These are phyloP conservation scores for Thinocorus orbignyianus DNA, from an alignment of 2,113 vertebrate genomes.

Conservation along the genomic window DNA sequence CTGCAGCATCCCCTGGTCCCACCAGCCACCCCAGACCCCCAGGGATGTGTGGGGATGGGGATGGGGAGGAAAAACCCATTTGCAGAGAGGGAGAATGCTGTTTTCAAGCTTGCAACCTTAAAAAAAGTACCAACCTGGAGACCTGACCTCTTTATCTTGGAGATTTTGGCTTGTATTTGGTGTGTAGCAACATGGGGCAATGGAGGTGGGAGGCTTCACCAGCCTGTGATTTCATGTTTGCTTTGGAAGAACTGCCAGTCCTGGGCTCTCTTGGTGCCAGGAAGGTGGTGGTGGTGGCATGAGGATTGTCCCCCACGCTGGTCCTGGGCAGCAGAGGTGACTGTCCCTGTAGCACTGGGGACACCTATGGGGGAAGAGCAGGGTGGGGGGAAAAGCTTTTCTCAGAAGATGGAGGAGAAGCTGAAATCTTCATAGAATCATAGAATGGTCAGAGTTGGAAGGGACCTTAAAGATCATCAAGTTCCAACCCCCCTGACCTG, in stretches of 20 bases:
- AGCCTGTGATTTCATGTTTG: accelerated
- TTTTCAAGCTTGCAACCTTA: neutral
- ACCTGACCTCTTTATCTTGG: accelerated
- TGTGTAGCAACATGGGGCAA: accelerated
- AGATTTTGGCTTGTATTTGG: neutral
- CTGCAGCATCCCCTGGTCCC: neutral
- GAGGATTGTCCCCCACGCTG: neutral
- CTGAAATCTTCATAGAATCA: neutral
- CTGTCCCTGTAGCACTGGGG: neutral
- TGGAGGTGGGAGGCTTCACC: neutral
- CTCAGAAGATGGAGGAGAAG: neutral
- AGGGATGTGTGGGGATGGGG: neutral
- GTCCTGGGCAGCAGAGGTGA: neutral
- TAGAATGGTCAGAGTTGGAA: too few species aligned
- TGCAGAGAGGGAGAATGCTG: accelerated
- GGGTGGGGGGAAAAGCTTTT: neutral
- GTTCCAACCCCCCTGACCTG: too few species aligned
- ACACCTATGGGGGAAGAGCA: accelerated
- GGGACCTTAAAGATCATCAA: too few species aligned
- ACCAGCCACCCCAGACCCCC: too few species aligned
- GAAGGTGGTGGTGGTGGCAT: accelerated
- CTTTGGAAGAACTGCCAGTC: neutral
- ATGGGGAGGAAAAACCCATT: neutral
- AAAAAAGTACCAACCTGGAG: neutral
- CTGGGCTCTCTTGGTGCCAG: neutral